phyloP scores from a whole-genome alignment of 2,797 vertebrate genomes.

The Bryconaethiops microstoma region DNA sequence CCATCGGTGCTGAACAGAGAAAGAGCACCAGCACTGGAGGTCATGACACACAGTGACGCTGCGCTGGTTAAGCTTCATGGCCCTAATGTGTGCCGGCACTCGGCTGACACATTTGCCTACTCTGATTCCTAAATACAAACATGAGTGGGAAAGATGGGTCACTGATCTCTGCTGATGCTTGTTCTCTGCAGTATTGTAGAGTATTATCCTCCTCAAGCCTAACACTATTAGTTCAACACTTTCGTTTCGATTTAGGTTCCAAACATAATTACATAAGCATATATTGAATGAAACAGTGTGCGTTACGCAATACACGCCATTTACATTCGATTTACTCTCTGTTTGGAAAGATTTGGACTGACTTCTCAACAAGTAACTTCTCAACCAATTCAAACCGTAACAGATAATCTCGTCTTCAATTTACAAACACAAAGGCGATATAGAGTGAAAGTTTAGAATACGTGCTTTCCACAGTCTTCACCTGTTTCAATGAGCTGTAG shows the following conservation, averaged over 20 bases:
- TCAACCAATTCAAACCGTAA: no score
- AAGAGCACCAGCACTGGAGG: neutral
- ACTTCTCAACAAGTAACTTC: no score
- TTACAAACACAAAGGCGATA: no score
- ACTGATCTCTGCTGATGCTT: neutral
- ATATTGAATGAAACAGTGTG: no score
- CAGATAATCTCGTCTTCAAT: no score
- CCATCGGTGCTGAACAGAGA: neutral
- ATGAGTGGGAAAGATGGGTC: neutral
- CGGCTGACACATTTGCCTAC: neutral
- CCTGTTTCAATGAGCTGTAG: neutral
- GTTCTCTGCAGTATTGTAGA: neutral
- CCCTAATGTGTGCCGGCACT: neutral
- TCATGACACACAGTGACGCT: conserved; percentile 2
- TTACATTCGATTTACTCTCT: no score
- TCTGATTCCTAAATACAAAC: neutral
- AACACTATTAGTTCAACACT: neutral
- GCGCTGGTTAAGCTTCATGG: neutral
- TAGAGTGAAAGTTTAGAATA: no score
- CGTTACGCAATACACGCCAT: no score
- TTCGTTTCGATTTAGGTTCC: neutral
- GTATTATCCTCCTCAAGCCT: neutral
- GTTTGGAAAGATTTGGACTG: no score
- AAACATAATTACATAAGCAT: no score
- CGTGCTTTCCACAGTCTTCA: no score